Base-by-base conservation (phyloP, 1,140 invertebrate genomes). In the Bombus turneri region DNA sequence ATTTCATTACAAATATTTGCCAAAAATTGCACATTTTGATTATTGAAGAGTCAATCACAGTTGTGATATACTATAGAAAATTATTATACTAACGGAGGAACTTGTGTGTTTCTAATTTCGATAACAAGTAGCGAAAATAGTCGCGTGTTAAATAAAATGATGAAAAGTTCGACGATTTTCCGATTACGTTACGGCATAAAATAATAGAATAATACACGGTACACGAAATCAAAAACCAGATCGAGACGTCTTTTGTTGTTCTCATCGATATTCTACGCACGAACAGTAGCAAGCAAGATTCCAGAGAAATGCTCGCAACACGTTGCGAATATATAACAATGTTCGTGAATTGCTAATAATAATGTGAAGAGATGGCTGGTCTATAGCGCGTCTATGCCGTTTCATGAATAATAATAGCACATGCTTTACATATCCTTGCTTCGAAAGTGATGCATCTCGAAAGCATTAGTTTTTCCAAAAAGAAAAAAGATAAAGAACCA, bases 341-440 rank as follows among this genome's bases (percentile, higher is more conserved):
- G n/a, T 28, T 34, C 41, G 39, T 68, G 41, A 79, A 79, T 68
- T 34, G 22, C 13, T 68, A 68, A 79, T 34, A 68, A 79, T 34
- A 41, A 66, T 25, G 25, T 12, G 28, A 25, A 28, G 28, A 59
- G 37, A 31, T 28, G 57, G 1, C n/a, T 9, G 12, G 18, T 62
- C 5, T 37, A 22, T 37, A 39, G 53, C 41, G 34, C 6, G 53
- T 53, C 66, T 39, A 34, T 69, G 43, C 8, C 22, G 43, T 69
- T 53, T n/a, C 66, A 22, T 69, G 64, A 80, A 53, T 53, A 69
- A 39, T 8, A 18, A 53, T 79, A 25, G 34, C 34, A 6, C 22
- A 8, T 31, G 31, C 25, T 37, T 76, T 76, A 76, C 34, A 37
- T 18, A 37, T 4, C 59, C 59, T n/a, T 62, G 59, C 13, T 62